These are phyloP conservation scores for Acinonyx jubatus DNA, from an alignment of 2,113 vertebrate species.

Conservation along the genomic window DNA sequence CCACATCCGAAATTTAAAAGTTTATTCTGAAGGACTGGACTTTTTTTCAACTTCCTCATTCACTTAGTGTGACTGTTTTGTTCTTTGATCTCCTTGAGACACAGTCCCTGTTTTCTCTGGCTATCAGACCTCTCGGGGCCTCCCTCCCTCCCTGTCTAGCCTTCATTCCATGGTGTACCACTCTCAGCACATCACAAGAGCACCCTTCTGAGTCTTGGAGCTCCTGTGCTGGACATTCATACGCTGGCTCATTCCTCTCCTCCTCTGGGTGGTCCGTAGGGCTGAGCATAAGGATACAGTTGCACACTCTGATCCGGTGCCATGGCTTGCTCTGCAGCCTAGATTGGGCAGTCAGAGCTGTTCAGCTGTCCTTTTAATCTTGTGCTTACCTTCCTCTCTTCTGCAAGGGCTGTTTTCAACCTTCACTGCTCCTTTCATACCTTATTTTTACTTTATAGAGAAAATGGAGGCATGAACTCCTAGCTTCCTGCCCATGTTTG, in stretches of 20 bases:
- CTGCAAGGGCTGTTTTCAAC: not conserved
- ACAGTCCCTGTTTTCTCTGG: not conserved
- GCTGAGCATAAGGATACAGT: not conserved
- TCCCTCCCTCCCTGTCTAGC: not conserved
- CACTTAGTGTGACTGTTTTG: not conserved
- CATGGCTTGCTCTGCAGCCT: not conserved
- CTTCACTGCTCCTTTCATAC: not conserved
- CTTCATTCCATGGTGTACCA: fast-evolving
- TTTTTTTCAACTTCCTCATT: not conserved
- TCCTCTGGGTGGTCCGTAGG: not conserved
- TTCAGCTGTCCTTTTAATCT: not conserved
- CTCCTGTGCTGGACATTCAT: not conserved
- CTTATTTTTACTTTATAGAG: not conserved
- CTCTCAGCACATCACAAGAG: fast-evolving
- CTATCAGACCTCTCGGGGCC: not conserved
- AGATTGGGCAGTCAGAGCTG: not conserved
- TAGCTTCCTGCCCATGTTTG: not conserved
- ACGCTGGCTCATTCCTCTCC: not conserved
- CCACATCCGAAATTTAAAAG: not conserved
- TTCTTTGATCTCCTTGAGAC: not conserved
- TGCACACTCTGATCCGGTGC: not conserved
- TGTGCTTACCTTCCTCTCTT: not conserved
- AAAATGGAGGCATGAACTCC: not conserved
- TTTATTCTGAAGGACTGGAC: not conserved
- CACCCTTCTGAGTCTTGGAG: not conserved